Percentiles rank a stretch among this genome's conserved stretches.
These are phyloP conservation scores for Drosophila borborema DNA, from an alignment of 2,888 invertebrate species.

Conservation along the genomic window DNA sequence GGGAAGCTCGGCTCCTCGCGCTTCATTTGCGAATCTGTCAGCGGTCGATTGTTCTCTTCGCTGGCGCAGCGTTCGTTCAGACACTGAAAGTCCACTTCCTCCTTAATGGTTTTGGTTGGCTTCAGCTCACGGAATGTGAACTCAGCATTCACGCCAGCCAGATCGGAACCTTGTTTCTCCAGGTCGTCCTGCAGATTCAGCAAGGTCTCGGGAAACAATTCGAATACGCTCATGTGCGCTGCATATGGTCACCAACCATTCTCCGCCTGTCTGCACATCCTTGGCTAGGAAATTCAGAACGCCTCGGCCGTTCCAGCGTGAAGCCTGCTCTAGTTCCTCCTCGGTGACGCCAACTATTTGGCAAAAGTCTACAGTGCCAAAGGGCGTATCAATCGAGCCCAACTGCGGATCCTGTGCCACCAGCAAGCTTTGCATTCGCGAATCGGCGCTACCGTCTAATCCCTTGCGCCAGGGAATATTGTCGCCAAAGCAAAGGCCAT, in stretches of 20 bases:
- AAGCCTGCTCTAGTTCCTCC: constrained; percentile 93
- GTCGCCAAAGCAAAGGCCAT: constrained; percentile 94
- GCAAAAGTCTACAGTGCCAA: constrained; percentile 91
- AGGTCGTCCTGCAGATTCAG: constrained; percentile 89
- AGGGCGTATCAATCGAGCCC: constrained; percentile 88
- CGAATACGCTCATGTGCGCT: constrained; percentile 91
- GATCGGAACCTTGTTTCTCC: constrained; percentile 92
- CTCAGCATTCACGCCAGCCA: constrained; percentile 92
- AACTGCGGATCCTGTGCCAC: constrained; percentile 94
- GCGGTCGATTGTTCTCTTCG: constrained; percentile 75
- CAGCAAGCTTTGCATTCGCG: constrained; percentile 93
- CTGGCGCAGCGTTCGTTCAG: constrained; percentile 80
- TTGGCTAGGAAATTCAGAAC: constrained; percentile 91
- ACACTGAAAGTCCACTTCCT: constrained; percentile 79
- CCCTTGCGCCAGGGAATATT: constrained; percentile 97
- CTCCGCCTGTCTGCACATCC: constrained; percentile 91
- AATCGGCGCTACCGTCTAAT: constrained; percentile 89
- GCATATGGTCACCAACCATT: constrained; percentile 94
- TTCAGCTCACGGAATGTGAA: constrained; percentile 89
- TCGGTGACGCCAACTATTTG: constrained; percentile 95
- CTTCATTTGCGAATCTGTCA: constrained; percentile 68
- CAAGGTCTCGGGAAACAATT: constrained; percentile 89
- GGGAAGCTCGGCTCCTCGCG: constrained; percentile 78
- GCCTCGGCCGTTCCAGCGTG: constrained; percentile 94
- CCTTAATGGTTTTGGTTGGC: constrained; percentile 60